Percentiles rank a stretch among this genome's conserved stretches.
These are phyloP conservation scores for Cremastinae sp. DNA, from an alignment of 2,888 invertebrate species.

Conservation along the genomic window DNA sequence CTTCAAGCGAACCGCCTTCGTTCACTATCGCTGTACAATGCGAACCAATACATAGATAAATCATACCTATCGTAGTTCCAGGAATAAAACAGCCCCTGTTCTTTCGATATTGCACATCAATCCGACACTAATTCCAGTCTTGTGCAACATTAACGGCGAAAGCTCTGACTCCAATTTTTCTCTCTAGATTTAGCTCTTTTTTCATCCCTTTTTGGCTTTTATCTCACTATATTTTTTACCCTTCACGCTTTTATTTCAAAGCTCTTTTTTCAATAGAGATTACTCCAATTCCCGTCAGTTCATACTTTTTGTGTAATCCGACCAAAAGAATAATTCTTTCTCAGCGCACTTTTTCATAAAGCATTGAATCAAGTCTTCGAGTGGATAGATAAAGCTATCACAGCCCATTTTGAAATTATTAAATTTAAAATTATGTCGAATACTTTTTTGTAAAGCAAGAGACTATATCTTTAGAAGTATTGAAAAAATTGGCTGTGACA, in stretches of 20 bases:
- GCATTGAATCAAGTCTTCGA: too few species aligned
- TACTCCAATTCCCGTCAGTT: slow-evolving; percentile 9
- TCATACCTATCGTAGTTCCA: slow-evolving; percentile 29
- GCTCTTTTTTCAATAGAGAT: background rate
- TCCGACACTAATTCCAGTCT: slow-evolving; percentile 61
- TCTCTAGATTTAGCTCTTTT: slow-evolving; percentile 16
- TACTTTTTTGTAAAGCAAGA: too few species aligned
- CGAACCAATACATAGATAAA: background rate
- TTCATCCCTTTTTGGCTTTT: slow-evolving; percentile 3
- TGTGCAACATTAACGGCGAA: slow-evolving; percentile 59
- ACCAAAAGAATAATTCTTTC: background rate
- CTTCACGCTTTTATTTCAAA: background rate
- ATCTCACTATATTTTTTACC: background rate
- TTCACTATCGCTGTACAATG: slow-evolving; percentile 12
- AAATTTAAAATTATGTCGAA: too few species aligned
- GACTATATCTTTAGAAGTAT: too few species aligned
- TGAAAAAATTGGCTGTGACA: too few species aligned
- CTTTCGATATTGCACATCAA: slow-evolving; percentile 62
- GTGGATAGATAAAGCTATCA: too few species aligned
- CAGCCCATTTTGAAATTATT: too few species aligned
- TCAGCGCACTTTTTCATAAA: too few species aligned
- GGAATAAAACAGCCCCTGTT: slow-evolving; percentile 35
- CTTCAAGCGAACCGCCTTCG: slow-evolving; percentile 26
- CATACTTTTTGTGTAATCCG: background rate
- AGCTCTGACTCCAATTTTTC: slow-evolving; percentile 54